Conservation (phyloP, 1,140 invertebrate species). For the Octopus bimaculoides region DNA sequence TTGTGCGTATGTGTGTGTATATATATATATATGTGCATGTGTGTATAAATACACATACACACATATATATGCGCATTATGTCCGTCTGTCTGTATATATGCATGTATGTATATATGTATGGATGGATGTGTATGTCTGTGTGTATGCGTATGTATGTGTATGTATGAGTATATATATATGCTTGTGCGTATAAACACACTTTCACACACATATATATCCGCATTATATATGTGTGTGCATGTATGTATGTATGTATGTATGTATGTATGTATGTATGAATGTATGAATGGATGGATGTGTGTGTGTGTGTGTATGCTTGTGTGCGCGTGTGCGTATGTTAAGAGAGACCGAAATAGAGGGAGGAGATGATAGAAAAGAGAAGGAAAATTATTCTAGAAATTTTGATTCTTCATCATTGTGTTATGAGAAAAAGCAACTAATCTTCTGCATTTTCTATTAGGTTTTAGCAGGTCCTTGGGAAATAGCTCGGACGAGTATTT, state of each 20-base stretch:
- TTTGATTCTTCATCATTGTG: no score
- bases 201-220: neutral
- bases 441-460: neutral
- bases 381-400: no score
- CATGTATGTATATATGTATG: neutral
- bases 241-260: neutral
- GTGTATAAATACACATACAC: neutral
- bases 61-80: neutral
- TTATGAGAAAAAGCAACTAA: no score
- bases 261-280: neutral
- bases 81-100: neutral
- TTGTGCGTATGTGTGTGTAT: neutral
- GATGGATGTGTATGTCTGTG: neutral
- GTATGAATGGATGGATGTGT: neutral
- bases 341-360: neutral
- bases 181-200: neutral
- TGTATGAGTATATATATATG: neutral
- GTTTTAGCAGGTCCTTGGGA: constrained; percentile 2
- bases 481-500: neutral
- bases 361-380: no score
- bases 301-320: constrained; percentile 6
- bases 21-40: neutral
- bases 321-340: neutral
- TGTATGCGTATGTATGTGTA: neutral
- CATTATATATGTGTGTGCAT: neutral